A percentile compares a stretch with the other conserved stretches of the same genome.
These are phyloP conservation scores for Centrocercus urophasianus DNA, from an alignment of 2,113 vertebrate genomes.

Conservation along the genomic window DNA sequence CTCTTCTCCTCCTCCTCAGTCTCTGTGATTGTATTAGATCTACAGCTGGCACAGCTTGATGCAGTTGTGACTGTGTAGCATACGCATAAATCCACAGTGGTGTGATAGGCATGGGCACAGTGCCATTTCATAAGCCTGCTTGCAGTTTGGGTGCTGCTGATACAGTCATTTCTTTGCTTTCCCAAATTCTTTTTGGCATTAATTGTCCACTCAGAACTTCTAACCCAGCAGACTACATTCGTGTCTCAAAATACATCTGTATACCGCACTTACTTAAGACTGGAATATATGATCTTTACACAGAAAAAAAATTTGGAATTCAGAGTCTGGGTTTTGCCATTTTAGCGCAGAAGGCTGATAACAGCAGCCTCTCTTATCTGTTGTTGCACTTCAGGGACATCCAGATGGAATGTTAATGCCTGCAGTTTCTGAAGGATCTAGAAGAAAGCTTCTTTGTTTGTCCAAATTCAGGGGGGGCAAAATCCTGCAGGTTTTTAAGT, in stretches of 20 bases:
- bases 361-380: not conserved
- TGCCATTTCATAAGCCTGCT: not conserved
- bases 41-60: not conserved
- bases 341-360: not conserved
- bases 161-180: not conserved
- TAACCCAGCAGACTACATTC: not conserved
- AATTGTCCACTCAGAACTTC: not conserved
- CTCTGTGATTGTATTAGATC: not conserved
- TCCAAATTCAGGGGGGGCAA: not conserved
- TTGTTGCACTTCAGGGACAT: constrained; percentile 28
- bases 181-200: not conserved
- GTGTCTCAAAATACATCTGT: not conserved
- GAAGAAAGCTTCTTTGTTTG: not conserved
- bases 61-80: not conserved
- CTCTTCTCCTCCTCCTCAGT: not conserved
- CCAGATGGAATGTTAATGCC: constrained; percentile 13
- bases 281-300: not conserved
- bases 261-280: not conserved
- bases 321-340: not conserved
- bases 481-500: not conserved
- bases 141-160: not conserved
- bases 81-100: not conserved
- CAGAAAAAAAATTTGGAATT: not conserved
- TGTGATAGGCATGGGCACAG: not conserved
- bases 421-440: not conserved